A percentile compares a stretch with the other conserved stretches of the same genome.
Conservation (phyloP, 2,113 vertebrate species). For the Chascanopsetta lugubris region DNA sequence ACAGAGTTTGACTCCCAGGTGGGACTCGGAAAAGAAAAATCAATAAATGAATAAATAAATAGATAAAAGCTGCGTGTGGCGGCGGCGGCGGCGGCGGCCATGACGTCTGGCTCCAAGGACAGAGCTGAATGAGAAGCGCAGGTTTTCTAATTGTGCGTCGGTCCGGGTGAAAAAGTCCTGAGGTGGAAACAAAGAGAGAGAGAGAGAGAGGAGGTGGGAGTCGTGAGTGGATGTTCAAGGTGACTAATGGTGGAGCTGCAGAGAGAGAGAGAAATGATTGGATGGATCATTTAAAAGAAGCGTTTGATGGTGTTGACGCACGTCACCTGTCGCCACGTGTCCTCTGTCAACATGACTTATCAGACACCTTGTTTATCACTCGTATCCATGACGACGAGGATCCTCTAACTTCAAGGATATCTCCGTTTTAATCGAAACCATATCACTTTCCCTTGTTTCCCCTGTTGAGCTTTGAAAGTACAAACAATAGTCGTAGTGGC, state of each 20-base stretch:
- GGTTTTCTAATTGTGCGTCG: not conserved
- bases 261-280: not conserved
- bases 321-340: no score
- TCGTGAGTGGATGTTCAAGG: not conserved
- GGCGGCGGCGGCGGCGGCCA: not conserved
- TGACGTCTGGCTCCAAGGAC: not conserved
- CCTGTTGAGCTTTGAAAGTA: no score
- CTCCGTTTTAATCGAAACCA: no score
- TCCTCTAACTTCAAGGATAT: no score
- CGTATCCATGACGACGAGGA: no score
- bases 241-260: not conserved
- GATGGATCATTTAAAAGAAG: not conserved
- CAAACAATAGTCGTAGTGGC: no score
- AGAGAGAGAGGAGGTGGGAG: not conserved
- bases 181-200: not conserved
- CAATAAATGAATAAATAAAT: no score
- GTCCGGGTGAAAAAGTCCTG: not conserved
- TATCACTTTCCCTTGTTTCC: no score
- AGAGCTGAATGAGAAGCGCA: not conserved
- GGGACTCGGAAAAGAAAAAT: not conserved
- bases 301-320: not conserved
- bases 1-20: not conserved
- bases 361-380: no score
- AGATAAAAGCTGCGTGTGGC: no score
- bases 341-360: no score